Conservation (phyloP, 2,797 vertebrate species). For the Halcyon chelicuti region DNA sequence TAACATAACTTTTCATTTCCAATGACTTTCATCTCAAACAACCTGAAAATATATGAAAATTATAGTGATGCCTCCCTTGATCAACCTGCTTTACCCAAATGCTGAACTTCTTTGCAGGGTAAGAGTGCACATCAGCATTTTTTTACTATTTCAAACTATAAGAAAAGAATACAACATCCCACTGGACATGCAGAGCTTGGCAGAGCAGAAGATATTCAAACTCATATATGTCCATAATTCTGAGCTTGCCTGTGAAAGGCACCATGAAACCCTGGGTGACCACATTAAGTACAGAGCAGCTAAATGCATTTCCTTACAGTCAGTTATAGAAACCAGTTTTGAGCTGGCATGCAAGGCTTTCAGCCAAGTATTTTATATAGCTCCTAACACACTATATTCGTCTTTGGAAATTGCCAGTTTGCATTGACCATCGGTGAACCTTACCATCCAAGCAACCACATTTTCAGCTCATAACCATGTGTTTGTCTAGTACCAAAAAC, state of each 20-base stretch:
- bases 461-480: conserved; percentile 5
- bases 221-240: background rate
- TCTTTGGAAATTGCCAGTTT: conserved; percentile 52
- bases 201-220: background rate
- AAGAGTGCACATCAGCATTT: background rate
- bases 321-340: conserved; percentile 29
- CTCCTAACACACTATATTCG: conserved; percentile 38
- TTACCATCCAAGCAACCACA: conserved; percentile 44
- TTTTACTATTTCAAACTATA: background rate
- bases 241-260: background rate
- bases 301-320: conserved; percentile 18
- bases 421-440: background rate
- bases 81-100: background rate
- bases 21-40: background rate
- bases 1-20: background rate
- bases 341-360: conserved; percentile 21
- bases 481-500: background rate
- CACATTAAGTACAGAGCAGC: conserved; percentile 12
- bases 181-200: background rate
- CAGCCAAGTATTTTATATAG: conserved; percentile 44
- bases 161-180: background rate
- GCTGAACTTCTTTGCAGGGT: background rate
- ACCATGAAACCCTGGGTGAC: background rate
- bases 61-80: background rate
- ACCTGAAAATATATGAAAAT: background rate